Conservation (phyloP, 2,888 invertebrate species). For the Spatulosminthurus flaviceps region DNA sequence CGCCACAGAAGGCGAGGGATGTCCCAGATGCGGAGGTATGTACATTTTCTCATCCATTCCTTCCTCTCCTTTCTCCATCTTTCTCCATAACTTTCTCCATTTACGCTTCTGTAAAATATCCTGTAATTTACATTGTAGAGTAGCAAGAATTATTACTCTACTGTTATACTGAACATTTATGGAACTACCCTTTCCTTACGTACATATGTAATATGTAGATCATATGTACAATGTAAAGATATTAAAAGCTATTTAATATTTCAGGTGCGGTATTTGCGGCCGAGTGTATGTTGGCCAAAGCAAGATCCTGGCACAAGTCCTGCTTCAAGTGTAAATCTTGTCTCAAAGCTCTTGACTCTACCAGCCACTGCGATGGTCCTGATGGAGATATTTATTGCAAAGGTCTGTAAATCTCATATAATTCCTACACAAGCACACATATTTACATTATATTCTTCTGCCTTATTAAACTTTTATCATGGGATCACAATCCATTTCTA, state of each 20-base stretch:
- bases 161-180: too few species aligned
- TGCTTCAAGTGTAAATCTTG: conserved; percentile 93
- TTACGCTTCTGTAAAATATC: too few species aligned
- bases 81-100: too few species aligned
- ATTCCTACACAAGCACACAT: too few species aligned
- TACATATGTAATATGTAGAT: too few species aligned
- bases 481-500: neutral
- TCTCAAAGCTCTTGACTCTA: conserved; percentile 86
- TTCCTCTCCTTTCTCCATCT: too few species aligned
- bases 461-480: neutral
- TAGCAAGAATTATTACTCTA: too few species aligned
- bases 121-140: too few species aligned
- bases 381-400: conserved; percentile 97
- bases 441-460: neutral
- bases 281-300: conserved; percentile 90
- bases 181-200: too few species aligned
- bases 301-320: conserved; percentile 72
- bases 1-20: conserved; percentile 85
- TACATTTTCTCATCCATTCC: neutral
- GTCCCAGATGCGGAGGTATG: conserved; percentile 79
- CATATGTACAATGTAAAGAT: too few species aligned
- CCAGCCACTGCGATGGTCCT: conserved; percentile 91
- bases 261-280: conserved; percentile 85
- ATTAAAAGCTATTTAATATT: neutral
- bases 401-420: too few species aligned